Conservation (phyloP, 1,140 invertebrate species). For the Achatina immaculata region DNA sequence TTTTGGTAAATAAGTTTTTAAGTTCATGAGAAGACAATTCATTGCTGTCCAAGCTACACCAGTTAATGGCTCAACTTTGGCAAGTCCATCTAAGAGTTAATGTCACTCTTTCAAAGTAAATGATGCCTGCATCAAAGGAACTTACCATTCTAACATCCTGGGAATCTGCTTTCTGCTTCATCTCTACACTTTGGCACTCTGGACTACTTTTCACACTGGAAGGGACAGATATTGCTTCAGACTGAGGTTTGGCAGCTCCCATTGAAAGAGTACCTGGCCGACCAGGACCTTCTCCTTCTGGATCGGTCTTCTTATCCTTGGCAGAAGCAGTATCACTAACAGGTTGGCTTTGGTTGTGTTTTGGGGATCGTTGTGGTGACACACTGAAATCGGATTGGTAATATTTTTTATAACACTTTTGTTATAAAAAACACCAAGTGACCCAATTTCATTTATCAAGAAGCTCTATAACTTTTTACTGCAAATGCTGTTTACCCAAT, state of each 20-base stretch:
- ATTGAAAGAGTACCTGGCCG: constrained; percentile 59
- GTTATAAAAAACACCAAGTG: no score
- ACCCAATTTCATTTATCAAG: neutral
- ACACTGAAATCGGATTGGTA: neutral
- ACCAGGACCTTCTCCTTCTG: constrained; percentile 45
- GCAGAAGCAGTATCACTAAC: neutral
- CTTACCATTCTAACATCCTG: constrained; percentile 29
- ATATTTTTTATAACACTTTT: neutral
- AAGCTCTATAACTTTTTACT: no score
- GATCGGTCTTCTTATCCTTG: constrained; percentile 5
- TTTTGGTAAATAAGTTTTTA: no score
- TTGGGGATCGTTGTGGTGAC: constrained; percentile 19
- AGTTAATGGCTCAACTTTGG: no score
- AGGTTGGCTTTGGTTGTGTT: constrained; percentile 3
- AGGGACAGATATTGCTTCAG: constrained; percentile 83
- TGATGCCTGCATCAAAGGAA: no score
- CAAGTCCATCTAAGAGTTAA: no score
- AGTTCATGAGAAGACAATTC: no score
- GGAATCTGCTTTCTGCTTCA: constrained; percentile 23
- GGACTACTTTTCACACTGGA: constrained; percentile 4
- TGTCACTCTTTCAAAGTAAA: no score
- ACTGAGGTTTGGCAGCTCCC: constrained; percentile 38
- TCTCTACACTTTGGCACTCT: no score
- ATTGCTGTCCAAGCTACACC: no score
- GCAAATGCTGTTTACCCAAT: no score